Evolutionary conservation across 2,888 invertebrate species (phyloP), one percentile per base, ranked within the genome.

Genomic region (Cephus sareptanus): DNA sequence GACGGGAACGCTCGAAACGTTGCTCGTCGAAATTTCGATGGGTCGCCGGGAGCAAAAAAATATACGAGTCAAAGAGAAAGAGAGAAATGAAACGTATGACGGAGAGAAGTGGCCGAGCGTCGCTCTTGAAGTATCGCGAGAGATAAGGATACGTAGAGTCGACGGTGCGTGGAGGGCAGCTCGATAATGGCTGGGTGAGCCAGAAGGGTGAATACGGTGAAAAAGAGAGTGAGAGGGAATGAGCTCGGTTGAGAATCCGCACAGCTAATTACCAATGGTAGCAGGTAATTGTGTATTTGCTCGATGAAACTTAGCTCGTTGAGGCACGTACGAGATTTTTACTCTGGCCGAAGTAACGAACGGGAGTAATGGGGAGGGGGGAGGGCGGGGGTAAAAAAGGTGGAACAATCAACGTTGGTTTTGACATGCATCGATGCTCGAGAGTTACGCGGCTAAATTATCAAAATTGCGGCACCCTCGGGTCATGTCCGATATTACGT

Each of bases 391-490:
- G 9, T n/a, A 75, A 75, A 74, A 75, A 73, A 34, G 37, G 13
- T 35, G 11, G 68, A 77, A 71, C 73, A 33, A 30, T 30, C 35
- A 6, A 30, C 40, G 71, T 33, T 56, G 35, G 37, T 73, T 73
- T 73, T 76, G 40, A 73, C 78, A 78, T 78, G 78, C 78, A 78
- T 73, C 78, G 69, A 73, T 78, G 78, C 13, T 33, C 34, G 34
- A 77, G 77, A 78, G 76, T 34, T 56, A 75, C 56, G 71, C 75
- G 40, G 40, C 4, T 37, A 73, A 56, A 23, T 34, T 70, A 77
- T 34, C 40, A 70, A 69, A 71, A 33, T 31, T 76, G 76, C 35
- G 33, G 33, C 33, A 69, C 70, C 35, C 30, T 13, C n/a, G 69
- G 31, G 23, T 70, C 33, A 75, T 30, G 76, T 30, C 37, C 6